A percentile compares a stretch with the other conserved stretches of the same genome.
phyloP scores from a whole-genome alignment of 2,113 vertebrate species.

The Hirundichthys speculiger region DNA sequence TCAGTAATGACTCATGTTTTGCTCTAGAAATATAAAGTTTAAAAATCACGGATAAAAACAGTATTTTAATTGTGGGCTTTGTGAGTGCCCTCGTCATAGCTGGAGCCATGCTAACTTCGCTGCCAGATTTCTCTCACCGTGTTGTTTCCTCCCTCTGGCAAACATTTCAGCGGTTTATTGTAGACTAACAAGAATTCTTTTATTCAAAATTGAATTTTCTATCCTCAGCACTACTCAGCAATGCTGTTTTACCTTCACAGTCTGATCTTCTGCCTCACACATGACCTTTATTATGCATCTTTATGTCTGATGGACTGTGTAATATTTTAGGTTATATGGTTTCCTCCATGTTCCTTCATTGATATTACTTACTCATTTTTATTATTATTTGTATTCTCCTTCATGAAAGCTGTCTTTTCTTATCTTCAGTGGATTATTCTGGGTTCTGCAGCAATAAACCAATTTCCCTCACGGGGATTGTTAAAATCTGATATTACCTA shows the following conservation, averaged over 20 bases:
- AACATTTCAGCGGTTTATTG: conserved; percentile 30
- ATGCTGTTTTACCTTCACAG: conserved; percentile 11
- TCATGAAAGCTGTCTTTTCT: conserved; percentile 58
- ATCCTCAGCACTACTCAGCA: conserved; percentile 30
- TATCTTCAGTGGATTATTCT: conserved; percentile 60
- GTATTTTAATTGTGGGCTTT: no score
- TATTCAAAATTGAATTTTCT: conserved; percentile 37
- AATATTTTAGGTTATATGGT: conserved; percentile 11
- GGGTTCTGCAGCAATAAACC: conserved; percentile 50
- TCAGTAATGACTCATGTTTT: no score
- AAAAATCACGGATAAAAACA: no score
- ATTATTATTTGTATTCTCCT: conserved; percentile 46
- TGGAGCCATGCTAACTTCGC: not conserved
- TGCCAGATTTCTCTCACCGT: no score
- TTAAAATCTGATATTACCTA: conserved; percentile 70
- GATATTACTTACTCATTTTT: conserved; percentile 32
- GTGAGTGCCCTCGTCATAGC: not conserved
- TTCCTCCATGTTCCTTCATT: conserved; percentile 24
- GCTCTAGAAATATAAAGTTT: no score
- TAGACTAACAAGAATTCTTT: conserved; percentile 27
- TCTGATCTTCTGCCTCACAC: conserved; percentile 33
- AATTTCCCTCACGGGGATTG: conserved; percentile 70
- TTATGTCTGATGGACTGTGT: not conserved
- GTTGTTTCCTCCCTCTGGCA: conserved; percentile 14
- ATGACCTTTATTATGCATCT: conserved; percentile 33